phyloP scores from a whole-genome alignment of 2,888 invertebrate species.

The Litoditis marina region DNA sequence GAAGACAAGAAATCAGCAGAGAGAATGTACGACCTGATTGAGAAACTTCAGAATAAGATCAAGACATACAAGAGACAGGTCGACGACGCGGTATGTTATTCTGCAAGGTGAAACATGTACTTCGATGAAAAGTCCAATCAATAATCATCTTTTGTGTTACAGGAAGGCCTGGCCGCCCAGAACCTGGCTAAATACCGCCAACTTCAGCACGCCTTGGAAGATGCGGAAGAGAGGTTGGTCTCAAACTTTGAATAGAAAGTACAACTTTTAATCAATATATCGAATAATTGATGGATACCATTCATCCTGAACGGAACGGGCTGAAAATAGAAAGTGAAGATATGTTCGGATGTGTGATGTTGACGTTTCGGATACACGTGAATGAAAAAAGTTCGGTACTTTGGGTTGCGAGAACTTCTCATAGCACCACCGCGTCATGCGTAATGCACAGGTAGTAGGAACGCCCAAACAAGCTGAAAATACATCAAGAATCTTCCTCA shows the following conservation, averaged over 20 bases:
- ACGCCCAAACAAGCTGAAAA: too few relatives aligned
- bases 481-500: too few relatives aligned
- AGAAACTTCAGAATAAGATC: conserved; percentile 86
- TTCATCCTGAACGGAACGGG: not conserved
- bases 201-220: conserved; percentile 66
- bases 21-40: conserved; percentile 97
- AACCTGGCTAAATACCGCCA: conserved; percentile 67
- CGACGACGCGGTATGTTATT: conserved; percentile 66
- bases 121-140: not conserved
- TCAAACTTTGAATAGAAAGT: not conserved
- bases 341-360: not conserved
- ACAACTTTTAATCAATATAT: not conserved
- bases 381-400: too few relatives aligned
- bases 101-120: conserved; percentile 1
- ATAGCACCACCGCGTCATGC: too few relatives aligned
- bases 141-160: conserved; percentile 17
- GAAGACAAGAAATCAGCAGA: conserved; percentile 99
- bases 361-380: not conserved
- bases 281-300: not conserved
- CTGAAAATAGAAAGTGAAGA: not conserved
- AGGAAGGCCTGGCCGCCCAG: conserved; percentile 65
- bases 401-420: too few relatives aligned
- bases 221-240: conserved; percentile 36
- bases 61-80: conserved; percentile 67
- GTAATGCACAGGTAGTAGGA: too few relatives aligned